Evolutionary conservation across 1,140 invertebrate species (phyloP), one percentile per base, ranked within the genome.

Genomic region (Thaumatotibia leucotreta): DNA sequence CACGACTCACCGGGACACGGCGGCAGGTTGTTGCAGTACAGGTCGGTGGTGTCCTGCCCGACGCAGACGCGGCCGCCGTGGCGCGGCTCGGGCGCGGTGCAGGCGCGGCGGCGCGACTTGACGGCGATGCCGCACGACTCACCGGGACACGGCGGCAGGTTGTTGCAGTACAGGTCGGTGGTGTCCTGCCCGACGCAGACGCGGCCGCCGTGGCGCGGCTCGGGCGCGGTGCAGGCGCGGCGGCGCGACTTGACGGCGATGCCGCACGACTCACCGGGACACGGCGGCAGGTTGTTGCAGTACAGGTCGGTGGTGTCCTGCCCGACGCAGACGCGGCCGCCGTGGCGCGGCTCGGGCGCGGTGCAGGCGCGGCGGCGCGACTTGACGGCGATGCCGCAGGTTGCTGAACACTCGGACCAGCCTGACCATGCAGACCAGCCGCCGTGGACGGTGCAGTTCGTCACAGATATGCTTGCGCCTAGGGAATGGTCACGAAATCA

Each of bases 391-490:
- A 95, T 92, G 14, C 96, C 92, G 67, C 92, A 93, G 0, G 92
- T 88, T 1, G 92, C 90, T 0, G 96, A 95, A 78, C 97, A 98
- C 8, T 94, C 94, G 1, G 96, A 97, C 96, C 96, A 98, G 0
- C 93, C 92, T 0, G 96, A 96, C 97, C 97, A 98, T 1, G 93
- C 88, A 0, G 96, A 96, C 97, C 97, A 98, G 1, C 94, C 95
- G 6, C 97, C 97, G 83, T 98, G 95, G 39, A 95, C 93, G 0
- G 96, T 96, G 79, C 96, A 97, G 80, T 96, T 96, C 3, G 93
- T 92, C 20, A 96, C 96, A 9, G 93, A 92, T 65, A 95, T 92
- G 31, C 92, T 89, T 1, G 92, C 83, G 9, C 93, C 93, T 86
- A 68, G 4, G 45, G 63, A 14, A 50, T n/a, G n/a, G 10, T 63